A percentile compares a stretch with the other conserved stretches of the same genome.
Evolutionary conservation across 2,113 vertebrate species (phyloP).

Genomic region (Eubucco bourcierii): DNA sequence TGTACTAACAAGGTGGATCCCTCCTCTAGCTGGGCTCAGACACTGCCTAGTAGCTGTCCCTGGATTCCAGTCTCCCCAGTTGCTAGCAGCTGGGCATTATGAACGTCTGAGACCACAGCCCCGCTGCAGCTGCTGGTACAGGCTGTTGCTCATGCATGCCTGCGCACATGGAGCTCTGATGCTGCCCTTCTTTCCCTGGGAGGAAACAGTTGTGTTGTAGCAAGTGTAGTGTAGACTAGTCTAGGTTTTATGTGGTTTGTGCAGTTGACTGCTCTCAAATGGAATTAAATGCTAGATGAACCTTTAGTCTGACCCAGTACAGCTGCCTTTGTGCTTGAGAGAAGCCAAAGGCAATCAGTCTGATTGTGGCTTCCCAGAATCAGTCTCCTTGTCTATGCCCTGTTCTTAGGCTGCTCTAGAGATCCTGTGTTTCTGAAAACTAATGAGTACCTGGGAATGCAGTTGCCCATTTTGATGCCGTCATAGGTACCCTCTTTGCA

Average conservation of each 20-base stretch:
- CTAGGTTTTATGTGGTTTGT: background rate
- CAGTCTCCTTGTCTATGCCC: background rate
- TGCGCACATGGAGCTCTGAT: background rate
- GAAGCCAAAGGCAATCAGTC: background rate
- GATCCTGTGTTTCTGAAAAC: background rate
- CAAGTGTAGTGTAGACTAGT: background rate
- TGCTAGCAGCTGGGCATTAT: fast-evolving
- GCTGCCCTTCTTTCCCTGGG: background rate
- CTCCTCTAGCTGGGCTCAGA: background rate
- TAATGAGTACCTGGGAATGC: background rate
- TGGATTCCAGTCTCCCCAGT: background rate
- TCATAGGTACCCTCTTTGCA: background rate
- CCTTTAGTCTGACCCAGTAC: background rate
- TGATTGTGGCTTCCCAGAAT: background rate
- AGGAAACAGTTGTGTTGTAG: background rate
- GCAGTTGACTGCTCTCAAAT: background rate
- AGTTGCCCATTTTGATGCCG: background rate
- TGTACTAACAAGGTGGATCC: background rate
- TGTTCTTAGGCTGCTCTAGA: background rate
- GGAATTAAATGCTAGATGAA: background rate
- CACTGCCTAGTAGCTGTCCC: background rate
- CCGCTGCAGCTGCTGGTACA: background rate
- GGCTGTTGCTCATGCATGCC: fast-evolving
- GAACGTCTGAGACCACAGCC: background rate
- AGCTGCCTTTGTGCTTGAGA: background rate